These are phyloP conservation scores for Pollicipes pollicipes DNA, from an alignment of 1,140 invertebrate species.

Conservation along the genomic window DNA sequence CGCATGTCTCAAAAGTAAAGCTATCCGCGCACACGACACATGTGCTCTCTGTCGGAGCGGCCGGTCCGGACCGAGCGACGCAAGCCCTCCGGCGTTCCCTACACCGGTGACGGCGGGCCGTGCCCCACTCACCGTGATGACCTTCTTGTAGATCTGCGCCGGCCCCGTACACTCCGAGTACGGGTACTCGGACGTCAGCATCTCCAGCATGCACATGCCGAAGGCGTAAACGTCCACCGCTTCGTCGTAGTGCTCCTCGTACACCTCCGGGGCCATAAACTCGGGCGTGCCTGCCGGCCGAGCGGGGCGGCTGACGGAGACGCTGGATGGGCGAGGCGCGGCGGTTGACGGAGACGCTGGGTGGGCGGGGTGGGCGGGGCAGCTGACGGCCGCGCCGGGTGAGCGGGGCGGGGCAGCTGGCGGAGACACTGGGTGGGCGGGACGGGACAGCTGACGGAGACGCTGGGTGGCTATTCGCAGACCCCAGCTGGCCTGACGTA, in stretches of 20 bases:
- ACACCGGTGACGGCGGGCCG: slow-evolving; percentile 2
- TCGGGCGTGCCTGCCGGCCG: slow-evolving; percentile 67
- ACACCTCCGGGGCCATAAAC: slow-evolving; percentile 99
- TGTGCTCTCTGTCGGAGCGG: too few species aligned
- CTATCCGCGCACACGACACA: too few species aligned
- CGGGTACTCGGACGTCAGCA: slow-evolving; percentile 99
- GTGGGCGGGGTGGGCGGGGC: neutral
- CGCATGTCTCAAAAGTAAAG: too few species aligned
- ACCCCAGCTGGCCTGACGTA: too few species aligned
- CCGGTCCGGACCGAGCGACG: too few species aligned
- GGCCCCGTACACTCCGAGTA: slow-evolving; percentile 96
- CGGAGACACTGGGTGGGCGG: too few species aligned
- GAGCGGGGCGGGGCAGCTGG: neutral
- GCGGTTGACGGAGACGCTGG: neutral
- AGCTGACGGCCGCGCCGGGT: neutral
- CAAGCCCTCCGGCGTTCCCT: too few species aligned
- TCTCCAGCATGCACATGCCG: slow-evolving; percentile 99
- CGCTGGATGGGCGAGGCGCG: too few species aligned
- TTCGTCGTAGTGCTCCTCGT: slow-evolving; percentile 99
- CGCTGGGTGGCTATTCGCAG: too few species aligned
- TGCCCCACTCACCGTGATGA: slow-evolving; percentile 57
- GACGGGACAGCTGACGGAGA: too few species aligned
- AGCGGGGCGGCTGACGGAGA: too few species aligned
- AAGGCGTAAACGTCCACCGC: slow-evolving; percentile 98
- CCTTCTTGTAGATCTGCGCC: slow-evolving; percentile 98